These are phyloP conservation scores for Lepidothrix coronata DNA, from an alignment of 2,113 vertebrate species.

Conservation along the genomic window DNA sequence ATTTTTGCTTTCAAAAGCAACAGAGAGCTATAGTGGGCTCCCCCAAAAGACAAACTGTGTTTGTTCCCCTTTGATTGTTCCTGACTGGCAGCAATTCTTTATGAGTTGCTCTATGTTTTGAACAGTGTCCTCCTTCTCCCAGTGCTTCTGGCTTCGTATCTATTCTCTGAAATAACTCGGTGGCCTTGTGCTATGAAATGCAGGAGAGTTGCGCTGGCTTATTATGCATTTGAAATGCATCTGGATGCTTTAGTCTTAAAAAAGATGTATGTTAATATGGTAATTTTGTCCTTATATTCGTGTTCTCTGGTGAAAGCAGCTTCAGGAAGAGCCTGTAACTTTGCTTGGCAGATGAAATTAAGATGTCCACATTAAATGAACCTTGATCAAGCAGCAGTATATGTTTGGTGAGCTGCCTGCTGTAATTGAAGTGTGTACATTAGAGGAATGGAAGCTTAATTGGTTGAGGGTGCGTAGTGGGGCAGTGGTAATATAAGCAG, in stretches of 20 bases:
- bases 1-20: slow-evolving; percentile 1
- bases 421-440: not conserved
- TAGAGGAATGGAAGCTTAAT: slow-evolving; percentile 1
- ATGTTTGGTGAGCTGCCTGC: not conserved
- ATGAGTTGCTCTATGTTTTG: not conserved
- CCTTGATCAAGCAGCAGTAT: not conserved
- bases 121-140: not conserved
- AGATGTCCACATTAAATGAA: not conserved
- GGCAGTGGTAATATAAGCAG: not conserved
- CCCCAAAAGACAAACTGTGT: not conserved
- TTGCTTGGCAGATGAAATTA: not conserved
- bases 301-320: not conserved
- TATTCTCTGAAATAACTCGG: not conserved
- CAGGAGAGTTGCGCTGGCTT: not conserved
- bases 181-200: not conserved
- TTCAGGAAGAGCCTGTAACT: not conserved
- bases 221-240: not conserved
- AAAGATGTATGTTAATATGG: not conserved
- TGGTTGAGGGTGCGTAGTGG: not conserved
- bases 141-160: not conserved
- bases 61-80: not conserved
- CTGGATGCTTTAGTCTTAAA: not conserved
- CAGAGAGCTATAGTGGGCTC: not conserved
- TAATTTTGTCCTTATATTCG: not conserved
- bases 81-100: not conserved